Evolutionary conservation across 1,140 invertebrate species (phyloP), one percentile per base, ranked within the genome.

Genomic region (Zaprionus nigranus): DNA sequence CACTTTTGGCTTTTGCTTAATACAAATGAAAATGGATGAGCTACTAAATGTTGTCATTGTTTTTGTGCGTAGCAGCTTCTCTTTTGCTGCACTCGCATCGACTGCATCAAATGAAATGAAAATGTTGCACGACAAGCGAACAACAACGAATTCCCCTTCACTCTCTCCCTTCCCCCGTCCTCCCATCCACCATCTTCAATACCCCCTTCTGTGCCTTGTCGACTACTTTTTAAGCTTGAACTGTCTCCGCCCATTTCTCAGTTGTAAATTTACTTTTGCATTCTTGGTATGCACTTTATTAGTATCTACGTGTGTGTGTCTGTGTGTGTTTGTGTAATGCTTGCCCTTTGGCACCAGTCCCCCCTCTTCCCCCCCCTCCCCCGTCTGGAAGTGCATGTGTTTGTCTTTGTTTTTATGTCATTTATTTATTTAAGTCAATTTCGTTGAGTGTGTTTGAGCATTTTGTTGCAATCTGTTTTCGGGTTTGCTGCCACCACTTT

Each of bases 391-490:
- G 61, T 72, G 67, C 81, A 78, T 90, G 75, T 88, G 84, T 88
- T 81, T 90, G 75, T 84, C 81, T 90, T 90, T 90, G 75, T 88
- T 85, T 85, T 90, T 90, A 84, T 81, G 72, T 65, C 84, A 88
- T 88, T 88, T 88, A 88, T 88, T 90, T 88, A 88, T 88, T 88
- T 90, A 88, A 88, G 84, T 90, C 84, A 88, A 90, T 88, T 88
- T 88, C 62, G 84, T 63, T 90, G 84, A 88, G 84, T 88, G 84
- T 90, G 75, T 90, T 88, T 88, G 85, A 88, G 71, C 84, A 90
- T 90, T 88, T 88, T 85, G 84, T 78, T 90, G 81, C 84, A 88
- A 85, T 88, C 84, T 72, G 82, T 85, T 85, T 81, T 84, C 57
- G 58, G 56, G 74, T 62, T 69, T 83, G 80, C 65, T 58, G 65